These are phyloP conservation scores for Stictonetta naevosa DNA, from an alignment of 2,113 vertebrate genomes.

Conservation along the genomic window DNA sequence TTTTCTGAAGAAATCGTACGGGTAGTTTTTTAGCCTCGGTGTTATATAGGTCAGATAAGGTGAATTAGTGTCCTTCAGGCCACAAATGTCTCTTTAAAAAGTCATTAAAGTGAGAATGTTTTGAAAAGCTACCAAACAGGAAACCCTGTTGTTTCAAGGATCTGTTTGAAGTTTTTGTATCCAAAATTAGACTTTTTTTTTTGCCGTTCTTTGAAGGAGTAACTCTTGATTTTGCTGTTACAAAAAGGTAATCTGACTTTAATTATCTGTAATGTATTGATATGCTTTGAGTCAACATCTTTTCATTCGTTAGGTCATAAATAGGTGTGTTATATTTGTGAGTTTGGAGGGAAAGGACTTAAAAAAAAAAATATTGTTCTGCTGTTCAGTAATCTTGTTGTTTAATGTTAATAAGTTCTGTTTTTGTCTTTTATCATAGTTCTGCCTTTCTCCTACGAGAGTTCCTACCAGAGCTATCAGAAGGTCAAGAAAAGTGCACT, in stretches of 20 bases:
- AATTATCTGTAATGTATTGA: neutral
- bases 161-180: conserved; percentile 25
- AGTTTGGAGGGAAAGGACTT: neutral
- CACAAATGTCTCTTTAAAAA: conserved; percentile 26
- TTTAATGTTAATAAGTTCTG: neutral
- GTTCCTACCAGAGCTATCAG: neutral
- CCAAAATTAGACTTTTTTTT: neutral
- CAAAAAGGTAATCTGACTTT: neutral
- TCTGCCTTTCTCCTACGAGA: neutral
- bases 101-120: conserved; percentile 56
- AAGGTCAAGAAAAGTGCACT: neutral
- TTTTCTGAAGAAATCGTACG: neutral
- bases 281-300: neutral
- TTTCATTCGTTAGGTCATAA: neutral
- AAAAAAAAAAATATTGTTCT: neutral
- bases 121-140: conserved; percentile 61
- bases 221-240: neutral
- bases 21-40: neutral
- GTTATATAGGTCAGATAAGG: conserved; percentile 39
- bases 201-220: neutral
- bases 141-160: conserved; percentile 31
- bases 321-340: neutral
- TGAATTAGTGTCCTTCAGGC: neutral
- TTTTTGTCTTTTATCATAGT: neutral
- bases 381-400: too few relatives aligned